phyloP scores from a whole-genome alignment of 2,888 invertebrate species.

The Trachelus tabidus region DNA sequence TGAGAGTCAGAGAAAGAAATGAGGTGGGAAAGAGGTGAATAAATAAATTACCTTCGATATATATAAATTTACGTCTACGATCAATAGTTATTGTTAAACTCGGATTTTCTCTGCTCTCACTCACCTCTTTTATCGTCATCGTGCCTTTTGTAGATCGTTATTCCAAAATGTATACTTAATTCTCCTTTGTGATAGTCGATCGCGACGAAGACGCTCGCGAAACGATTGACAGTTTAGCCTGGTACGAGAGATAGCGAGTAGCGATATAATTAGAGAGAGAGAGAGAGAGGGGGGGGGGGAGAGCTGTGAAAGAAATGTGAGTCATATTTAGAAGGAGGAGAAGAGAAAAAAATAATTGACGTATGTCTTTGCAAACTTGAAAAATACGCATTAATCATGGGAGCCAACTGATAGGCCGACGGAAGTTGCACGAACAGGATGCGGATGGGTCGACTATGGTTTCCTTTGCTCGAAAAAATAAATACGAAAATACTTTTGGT shows the following conservation, averaged over 20 bases:
- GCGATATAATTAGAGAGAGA: neutral
- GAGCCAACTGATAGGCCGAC: constrained; percentile 60
- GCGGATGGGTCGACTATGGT: neutral
- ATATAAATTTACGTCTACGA: neutral
- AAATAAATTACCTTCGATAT: neutral
- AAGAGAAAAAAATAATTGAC: constrained; percentile 11
- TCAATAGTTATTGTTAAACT: neutral
- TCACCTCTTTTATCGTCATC: neutral
- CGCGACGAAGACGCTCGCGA: neutral
- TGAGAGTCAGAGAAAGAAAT: neutral
- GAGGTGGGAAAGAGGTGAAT: neutral
- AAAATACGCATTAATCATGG: constrained; percentile 37
- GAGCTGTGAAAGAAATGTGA: neutral
- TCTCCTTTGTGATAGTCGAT: constrained; percentile 53
- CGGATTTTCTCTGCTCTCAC: neutral
- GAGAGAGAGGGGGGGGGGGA: neutral
- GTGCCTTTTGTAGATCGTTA: neutral
- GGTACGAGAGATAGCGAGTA: neutral
- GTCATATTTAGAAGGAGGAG: constrained; percentile 13
- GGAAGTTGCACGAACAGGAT: constrained; percentile 45
- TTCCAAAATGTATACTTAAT: constrained; percentile 53
- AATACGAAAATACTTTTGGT: neutral
- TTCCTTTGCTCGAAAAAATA: neutral
- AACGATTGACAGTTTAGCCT: neutral
- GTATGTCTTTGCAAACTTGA: constrained; percentile 10